Conservation (phyloP, 1,140 invertebrate genomes). For the Pygmarrhopalites habei region DNA sequence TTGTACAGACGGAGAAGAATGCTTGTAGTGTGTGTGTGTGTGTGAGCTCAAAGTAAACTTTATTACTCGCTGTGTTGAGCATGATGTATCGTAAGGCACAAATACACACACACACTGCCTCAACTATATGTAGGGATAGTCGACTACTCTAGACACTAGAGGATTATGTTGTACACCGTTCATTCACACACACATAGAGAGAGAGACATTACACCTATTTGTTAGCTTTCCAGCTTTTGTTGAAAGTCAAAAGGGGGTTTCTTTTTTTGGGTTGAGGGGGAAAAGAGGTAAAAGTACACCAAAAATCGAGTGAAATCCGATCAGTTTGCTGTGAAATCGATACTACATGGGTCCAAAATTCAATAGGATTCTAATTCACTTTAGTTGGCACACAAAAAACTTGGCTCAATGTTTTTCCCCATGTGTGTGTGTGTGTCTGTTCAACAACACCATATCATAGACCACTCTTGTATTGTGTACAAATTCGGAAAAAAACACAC, state of each 20-base stretch:
- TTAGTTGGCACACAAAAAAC: too few species aligned
- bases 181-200: too few species aligned
- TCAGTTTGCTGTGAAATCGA: slow-evolving; percentile 15
- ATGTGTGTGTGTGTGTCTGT: too few species aligned
- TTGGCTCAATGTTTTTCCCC: too few species aligned
- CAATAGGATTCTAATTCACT: slow-evolving; percentile 9
- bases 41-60: slow-evolving; percentile 8
- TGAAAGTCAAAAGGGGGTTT: slow-evolving; percentile 17
- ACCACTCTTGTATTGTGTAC: too few species aligned
- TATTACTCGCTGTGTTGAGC: slow-evolving; percentile 1
- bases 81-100: neutral
- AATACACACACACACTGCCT: neutral
- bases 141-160: neutral
- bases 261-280: slow-evolving; percentile 6
- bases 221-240: slow-evolving; percentile 15
- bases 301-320: slow-evolving; percentile 18
- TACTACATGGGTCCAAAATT: slow-evolving; percentile 11
- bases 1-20: neutral
- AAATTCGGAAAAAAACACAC: too few species aligned
- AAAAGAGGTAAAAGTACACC: slow-evolving; percentile 10
- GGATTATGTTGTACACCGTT: slow-evolving; percentile 16
- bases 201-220: slow-evolving; percentile 13
- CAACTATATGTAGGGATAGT: too few species aligned
- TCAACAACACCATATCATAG: too few species aligned
- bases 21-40: neutral